Conservation (phyloP, 2,888 invertebrate species). For the Resseliella maxima region DNA sequence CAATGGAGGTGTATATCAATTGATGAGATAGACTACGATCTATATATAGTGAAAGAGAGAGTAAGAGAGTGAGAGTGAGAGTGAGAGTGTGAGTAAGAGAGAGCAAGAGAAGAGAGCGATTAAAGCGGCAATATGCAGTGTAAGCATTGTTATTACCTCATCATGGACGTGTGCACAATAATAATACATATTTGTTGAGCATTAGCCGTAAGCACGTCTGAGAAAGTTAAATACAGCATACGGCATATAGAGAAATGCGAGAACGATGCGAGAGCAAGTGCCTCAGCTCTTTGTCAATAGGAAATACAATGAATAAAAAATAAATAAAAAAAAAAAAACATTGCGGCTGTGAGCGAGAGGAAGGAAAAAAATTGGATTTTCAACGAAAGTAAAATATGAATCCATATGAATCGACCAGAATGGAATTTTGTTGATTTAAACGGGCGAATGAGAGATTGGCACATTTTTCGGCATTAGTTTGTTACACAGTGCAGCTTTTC, state of each 20-base stretch:
- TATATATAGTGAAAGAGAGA: too few relatives aligned
- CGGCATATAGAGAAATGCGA: background rate
- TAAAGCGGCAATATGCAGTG: constrained; percentile 39
- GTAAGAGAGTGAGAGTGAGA: background rate
- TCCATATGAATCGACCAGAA: background rate
- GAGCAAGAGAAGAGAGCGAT: background rate
- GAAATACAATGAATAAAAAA: too few relatives aligned
- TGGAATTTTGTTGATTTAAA: background rate
- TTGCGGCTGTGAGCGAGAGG: background rate
- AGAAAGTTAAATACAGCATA: background rate
- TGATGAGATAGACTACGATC: too few relatives aligned
- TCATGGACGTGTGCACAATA: constrained; percentile 48
- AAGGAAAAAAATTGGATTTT: background rate
- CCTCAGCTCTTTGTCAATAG: too few relatives aligned
- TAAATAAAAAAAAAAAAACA: too few relatives aligned
- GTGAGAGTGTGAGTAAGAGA: background rate
- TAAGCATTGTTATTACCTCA: constrained; percentile 49
- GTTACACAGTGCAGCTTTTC: too few relatives aligned
- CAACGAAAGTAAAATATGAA: background rate
- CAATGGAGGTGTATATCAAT: background rate
- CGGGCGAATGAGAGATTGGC: background rate
- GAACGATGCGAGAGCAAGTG: too few relatives aligned
- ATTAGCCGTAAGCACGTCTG: constrained; percentile 24
- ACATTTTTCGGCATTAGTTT: background rate
- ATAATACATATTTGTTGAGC: constrained; percentile 41